Evolutionary conservation across 2,888 invertebrate genomes (phyloP).

Genomic region (Atherix ibis): DNA sequence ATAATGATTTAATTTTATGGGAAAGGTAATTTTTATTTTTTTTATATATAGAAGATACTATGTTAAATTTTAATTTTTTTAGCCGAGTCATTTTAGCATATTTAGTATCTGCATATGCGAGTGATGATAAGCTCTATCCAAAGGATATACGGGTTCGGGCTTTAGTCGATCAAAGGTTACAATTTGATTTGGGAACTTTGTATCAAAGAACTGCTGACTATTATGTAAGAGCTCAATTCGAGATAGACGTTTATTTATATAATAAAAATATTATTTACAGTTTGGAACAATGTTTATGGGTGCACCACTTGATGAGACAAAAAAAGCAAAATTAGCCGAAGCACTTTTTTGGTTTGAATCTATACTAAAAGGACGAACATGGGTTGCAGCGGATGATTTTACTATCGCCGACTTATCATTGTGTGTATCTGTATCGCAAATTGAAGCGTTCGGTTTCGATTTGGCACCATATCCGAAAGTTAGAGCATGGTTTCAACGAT

Average conservation of each 20-base stretch:
- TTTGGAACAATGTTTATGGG: slow-evolving; percentile 34
- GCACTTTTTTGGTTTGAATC: slow-evolving; percentile 39
- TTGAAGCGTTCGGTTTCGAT: slow-evolving; percentile 37
- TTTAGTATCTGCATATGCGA: slow-evolving; percentile 42
- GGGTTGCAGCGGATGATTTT: slow-evolving; percentile 40
- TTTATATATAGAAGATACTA: not conserved
- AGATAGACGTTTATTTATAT: not conserved
- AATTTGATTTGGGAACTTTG: slow-evolving; percentile 40
- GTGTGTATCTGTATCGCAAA: slow-evolving; percentile 27
- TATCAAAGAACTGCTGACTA: slow-evolving; percentile 37
- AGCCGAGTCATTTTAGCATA: slow-evolving; percentile 41
- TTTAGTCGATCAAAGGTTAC: slow-evolving; percentile 40
- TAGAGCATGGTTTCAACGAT: slow-evolving; percentile 47
- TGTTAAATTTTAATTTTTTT: too few relatives aligned
- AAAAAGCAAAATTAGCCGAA: slow-evolving; percentile 37
- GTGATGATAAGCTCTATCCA: slow-evolving; percentile 43
- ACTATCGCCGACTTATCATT: slow-evolving; percentile 30
- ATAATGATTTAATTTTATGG: slow-evolving; percentile 39
- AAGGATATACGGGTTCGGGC: slow-evolving; percentile 41
- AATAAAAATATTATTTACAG: not conserved
- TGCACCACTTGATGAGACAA: slow-evolving; percentile 32
- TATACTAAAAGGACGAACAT: slow-evolving; percentile 38
- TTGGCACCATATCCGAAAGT: slow-evolving; percentile 36
- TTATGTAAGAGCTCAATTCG: slow-evolving; percentile 33
- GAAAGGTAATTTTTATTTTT: slow-evolving; percentile 25